These are phyloP conservation scores for Atta cephalotes DNA, from an alignment of 1,140 invertebrate species.

Conservation along the genomic window DNA sequence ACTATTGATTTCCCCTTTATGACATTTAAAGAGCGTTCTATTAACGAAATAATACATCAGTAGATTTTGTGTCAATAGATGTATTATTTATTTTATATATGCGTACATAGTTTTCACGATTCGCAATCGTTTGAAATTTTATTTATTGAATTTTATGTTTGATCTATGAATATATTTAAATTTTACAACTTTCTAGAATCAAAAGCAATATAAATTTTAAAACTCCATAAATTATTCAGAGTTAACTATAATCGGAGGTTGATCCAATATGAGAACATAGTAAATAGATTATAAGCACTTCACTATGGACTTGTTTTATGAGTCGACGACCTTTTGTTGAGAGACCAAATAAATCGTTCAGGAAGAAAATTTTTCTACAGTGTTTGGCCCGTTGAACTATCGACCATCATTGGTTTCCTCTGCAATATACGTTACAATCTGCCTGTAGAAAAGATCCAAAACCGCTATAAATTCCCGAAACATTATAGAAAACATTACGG, in stretches of 20 bases:
- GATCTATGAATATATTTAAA: conserved; percentile 25
- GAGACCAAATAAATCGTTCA: conserved; percentile 45
- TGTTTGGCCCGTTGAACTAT: conserved; percentile 18
- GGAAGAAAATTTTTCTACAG: conserved; percentile 4
- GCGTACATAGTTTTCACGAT: background rate
- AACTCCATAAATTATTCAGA: conserved; percentile 27
- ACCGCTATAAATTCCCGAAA: background rate
- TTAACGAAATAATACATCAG: background rate
- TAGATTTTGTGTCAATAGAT: background rate
- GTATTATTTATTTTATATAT: background rate
- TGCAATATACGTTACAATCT: conserved; percentile 18
- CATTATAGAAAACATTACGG: conserved; percentile 17
- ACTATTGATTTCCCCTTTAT: background rate
- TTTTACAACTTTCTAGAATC: conserved; percentile 19
- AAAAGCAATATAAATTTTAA: conserved; percentile 19
- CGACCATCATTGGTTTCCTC: conserved; percentile 25
- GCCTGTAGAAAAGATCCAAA: background rate
- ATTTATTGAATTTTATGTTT: conserved; percentile 1
- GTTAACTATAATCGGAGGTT: conserved; percentile 16
- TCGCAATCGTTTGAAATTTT: background rate
- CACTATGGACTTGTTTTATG: conserved; percentile 45
- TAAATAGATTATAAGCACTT: conserved; percentile 45
- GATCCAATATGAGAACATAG: background rate
- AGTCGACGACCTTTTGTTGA: conserved; percentile 33
- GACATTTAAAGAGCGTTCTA: background rate